Conservation (phyloP, 2,113 vertebrate genomes). For the Paramisgurnus dabryanus region DNA sequence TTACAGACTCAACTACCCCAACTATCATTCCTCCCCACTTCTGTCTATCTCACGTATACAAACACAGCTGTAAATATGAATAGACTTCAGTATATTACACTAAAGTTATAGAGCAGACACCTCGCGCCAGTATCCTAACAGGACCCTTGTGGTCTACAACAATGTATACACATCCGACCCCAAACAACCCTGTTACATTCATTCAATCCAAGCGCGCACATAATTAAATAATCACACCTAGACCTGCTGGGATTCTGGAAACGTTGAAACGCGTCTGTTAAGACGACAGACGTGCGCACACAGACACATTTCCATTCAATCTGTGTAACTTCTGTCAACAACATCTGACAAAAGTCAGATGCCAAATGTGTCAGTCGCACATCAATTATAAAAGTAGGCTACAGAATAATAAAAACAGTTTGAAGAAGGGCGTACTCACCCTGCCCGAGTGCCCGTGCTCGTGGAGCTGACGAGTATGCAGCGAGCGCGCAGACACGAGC, state of each 20-base stretch:
- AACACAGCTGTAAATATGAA: not conserved
- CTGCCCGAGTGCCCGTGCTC: constrained; percentile 28
- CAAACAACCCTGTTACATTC: not conserved
- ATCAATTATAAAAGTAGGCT: constrained; percentile 8
- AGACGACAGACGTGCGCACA: not conserved
- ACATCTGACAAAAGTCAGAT: not conserved
- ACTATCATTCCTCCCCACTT: not conserved
- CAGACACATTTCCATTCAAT: not conserved
- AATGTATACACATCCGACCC: not conserved
- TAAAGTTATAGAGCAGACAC: not conserved
- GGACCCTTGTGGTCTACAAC: constrained; percentile 6
- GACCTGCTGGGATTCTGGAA: constrained; percentile 3
- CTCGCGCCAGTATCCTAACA: not conserved
- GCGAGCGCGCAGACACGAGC: constrained; percentile 33
- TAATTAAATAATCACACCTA: no score
- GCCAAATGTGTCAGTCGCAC: not conserved
- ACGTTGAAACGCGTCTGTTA: not conserved
- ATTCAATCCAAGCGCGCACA: not conserved
- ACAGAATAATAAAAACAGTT: not conserved
- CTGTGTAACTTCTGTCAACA: not conserved
- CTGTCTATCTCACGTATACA: not conserved
- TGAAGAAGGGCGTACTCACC: constrained; percentile 36
- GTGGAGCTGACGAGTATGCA: constrained; percentile 30
- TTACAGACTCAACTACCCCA: constrained; percentile 50
- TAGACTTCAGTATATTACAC: not conserved